A percentile compares a stretch with the other conserved stretches of the same genome.
Evolutionary conservation across 1,140 invertebrate species (phyloP).

Genomic region (Neocloeon triangulifer): DNA sequence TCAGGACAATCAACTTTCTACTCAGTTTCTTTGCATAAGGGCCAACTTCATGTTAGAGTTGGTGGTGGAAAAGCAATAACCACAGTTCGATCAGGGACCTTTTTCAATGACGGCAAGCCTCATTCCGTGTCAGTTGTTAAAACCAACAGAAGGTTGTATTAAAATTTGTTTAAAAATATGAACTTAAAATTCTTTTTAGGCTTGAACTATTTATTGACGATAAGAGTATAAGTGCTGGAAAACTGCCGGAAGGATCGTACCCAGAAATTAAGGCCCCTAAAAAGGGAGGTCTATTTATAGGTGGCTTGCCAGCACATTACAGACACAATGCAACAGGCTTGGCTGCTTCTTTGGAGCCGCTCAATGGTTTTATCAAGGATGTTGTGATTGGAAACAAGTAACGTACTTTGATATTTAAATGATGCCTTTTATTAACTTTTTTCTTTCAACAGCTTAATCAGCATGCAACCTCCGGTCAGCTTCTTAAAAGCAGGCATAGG

Average conservation of each 20-base stretch:
- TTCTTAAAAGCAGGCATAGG: slow-evolving; percentile 52
- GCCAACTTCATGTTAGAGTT: slow-evolving; percentile 37
- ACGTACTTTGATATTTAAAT: too few species aligned
- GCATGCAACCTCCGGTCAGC: slow-evolving; percentile 34
- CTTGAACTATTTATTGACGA: slow-evolving; percentile 47
- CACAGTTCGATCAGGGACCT: too few species aligned
- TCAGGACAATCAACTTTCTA: slow-evolving; percentile 30
- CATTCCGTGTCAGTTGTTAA: slow-evolving; percentile 25
- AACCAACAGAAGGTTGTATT: slow-evolving; percentile 11
- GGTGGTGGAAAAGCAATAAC: slow-evolving; percentile 44
- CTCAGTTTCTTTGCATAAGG: slow-evolving; percentile 36
- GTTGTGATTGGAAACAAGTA: slow-evolving; percentile 56
- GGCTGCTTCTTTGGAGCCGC: slow-evolving; percentile 23
- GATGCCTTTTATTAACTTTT: too few species aligned
- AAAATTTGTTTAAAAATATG: neutral
- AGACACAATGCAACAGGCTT: slow-evolving; percentile 25
- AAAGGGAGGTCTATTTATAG: slow-evolving; percentile 30
- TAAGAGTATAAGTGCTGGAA: slow-evolving; percentile 22
- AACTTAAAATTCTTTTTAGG: slow-evolving; percentile 9
- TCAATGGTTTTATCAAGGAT: slow-evolving; percentile 56
- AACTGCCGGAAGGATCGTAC: slow-evolving; percentile 25
- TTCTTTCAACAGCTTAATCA: slow-evolving; percentile 25
- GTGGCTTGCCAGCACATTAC: slow-evolving; percentile 28
- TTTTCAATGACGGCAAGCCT: slow-evolving; percentile 21
- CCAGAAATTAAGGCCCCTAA: slow-evolving; percentile 24